phyloP scores from a whole-genome alignment of 2,888 invertebrate species.

The Trilocha varians region DNA sequence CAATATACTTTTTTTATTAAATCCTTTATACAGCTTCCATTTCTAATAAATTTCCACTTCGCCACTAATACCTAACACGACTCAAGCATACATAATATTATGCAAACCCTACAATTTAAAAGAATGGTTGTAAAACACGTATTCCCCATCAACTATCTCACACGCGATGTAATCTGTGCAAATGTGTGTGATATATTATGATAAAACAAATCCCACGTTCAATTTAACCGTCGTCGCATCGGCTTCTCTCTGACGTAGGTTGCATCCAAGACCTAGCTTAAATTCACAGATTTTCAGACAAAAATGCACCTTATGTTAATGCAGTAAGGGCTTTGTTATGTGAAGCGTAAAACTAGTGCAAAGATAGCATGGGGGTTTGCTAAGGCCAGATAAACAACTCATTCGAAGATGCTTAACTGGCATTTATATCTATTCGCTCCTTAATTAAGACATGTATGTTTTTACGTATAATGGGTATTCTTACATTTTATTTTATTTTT shows the following conservation, averaged over 20 bases:
- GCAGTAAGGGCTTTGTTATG: conserved; percentile 5
- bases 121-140: background rate
- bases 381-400: conserved; percentile 19
- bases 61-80: no score
- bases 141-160: background rate
- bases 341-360: conserved; percentile 20
- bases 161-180: background rate
- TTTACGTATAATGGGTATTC: no score
- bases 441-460: no score
- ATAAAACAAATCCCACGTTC: conserved; percentile 1
- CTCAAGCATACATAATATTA: no score
- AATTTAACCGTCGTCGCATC: conserved; percentile 12
- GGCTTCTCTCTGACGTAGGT: conserved; percentile 9
- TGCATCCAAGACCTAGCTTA: conserved; percentile 16
- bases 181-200: background rate
- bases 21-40: no score
- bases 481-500: no score
- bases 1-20: no score
- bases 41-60: no score
- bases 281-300: background rate
- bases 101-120: no score
- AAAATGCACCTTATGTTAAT: conserved; percentile 8
- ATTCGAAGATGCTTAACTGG: background rate
- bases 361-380: conserved; percentile 18
- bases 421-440: background rate